These are phyloP conservation scores for Pseudonaja textilis DNA, from an alignment of 2,113 vertebrate species.

Conservation along the genomic window DNA sequence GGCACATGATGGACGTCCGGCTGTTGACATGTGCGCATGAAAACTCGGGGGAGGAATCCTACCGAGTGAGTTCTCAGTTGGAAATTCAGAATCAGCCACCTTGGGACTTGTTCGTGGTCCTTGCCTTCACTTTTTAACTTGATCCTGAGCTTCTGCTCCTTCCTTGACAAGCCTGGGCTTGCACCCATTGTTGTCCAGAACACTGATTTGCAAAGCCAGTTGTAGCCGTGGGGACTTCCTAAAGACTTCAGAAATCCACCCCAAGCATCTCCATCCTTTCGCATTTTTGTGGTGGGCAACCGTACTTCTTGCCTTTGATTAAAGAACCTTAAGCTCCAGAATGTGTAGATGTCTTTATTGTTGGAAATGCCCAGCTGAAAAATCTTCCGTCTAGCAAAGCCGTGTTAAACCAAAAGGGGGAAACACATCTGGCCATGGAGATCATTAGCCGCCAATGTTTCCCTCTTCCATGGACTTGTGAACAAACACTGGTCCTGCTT, in stretches of 20 bases:
- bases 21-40: constrained; percentile 51
- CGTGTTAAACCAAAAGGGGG: constrained; percentile 54
- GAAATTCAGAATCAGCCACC: constrained; percentile 45
- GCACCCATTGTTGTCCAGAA: constrained; percentile 52
- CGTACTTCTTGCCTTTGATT: constrained; percentile 49
- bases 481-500: constrained; percentile 49
- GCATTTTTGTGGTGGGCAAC: constrained; percentile 52
- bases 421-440: constrained; percentile 54
- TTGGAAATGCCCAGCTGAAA: constrained; percentile 47
- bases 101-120: constrained; percentile 47
- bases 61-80: constrained; percentile 61
- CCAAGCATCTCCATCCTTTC: constrained; percentile 47
- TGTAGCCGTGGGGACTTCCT: constrained; percentile 69
- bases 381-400: constrained; percentile 57
- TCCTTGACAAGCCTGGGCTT: constrained; percentile 48
- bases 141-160: constrained; percentile 46
- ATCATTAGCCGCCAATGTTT: constrained; percentile 59
- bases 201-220: constrained; percentile 52
- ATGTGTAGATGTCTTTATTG: constrained; percentile 42
- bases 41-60: constrained; percentile 51
- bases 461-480: constrained; percentile 63
- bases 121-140: constrained; percentile 41
- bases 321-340: constrained; percentile 34
- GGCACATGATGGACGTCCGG: constrained; percentile 55
- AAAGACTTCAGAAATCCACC: constrained; percentile 63